Percentiles rank a stretch among this genome's conserved stretches.
phyloP scores from a whole-genome alignment of 2,797 vertebrate species.

The Rhinatrema bivittatum region DNA sequence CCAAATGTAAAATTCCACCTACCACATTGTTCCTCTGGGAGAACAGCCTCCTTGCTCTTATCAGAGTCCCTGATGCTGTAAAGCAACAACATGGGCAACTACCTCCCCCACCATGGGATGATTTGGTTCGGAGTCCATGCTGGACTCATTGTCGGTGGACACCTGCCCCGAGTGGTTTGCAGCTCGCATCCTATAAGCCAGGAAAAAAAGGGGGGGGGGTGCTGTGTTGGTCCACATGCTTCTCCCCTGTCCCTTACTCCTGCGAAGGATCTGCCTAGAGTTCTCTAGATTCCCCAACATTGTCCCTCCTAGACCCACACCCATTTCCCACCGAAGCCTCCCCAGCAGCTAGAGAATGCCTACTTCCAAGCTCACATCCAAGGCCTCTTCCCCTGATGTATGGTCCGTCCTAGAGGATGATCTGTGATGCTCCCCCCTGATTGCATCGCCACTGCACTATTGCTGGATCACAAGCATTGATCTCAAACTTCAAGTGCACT shows the following conservation, averaged over 20 bases:
- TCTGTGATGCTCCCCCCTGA: conserved; percentile 97
- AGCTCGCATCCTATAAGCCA: conserved; percentile 88
- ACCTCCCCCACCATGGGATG: conserved; percentile 83
- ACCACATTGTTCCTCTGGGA: conserved; percentile 96
- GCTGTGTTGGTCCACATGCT: conserved; percentile 87
- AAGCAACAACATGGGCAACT: conserved; percentile 86
- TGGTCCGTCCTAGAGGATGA: conserved; percentile 94
- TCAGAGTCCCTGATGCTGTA: conserved; percentile 97
- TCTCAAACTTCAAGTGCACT: conserved; percentile 97
- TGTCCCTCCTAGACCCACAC: conserved; percentile 97
- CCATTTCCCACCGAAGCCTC: conserved; percentile 94
- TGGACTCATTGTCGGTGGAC: conserved; percentile 91
- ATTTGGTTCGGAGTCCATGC: conserved; percentile 77
- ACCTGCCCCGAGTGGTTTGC: conserved; percentile 82
- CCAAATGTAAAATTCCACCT: conserved; percentile 94
- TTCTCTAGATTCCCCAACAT: conserved; percentile 95
- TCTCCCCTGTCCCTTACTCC: conserved; percentile 89
- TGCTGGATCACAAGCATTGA: conserved; percentile 92
- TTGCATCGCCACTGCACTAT: conserved; percentile 88
- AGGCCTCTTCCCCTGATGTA: conserved; percentile 85
- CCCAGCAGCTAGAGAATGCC: conserved; percentile 96
- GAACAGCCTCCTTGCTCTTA: conserved; percentile 90
- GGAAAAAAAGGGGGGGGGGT: conserved; percentile 98
- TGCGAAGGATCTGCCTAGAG: conserved; percentile 88
- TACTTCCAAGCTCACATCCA: conserved; percentile 88